Percentiles rank a stretch among this genome's conserved stretches.
Conservation (phyloP, 2,888 invertebrate species). For the Sesamia inferens region DNA sequence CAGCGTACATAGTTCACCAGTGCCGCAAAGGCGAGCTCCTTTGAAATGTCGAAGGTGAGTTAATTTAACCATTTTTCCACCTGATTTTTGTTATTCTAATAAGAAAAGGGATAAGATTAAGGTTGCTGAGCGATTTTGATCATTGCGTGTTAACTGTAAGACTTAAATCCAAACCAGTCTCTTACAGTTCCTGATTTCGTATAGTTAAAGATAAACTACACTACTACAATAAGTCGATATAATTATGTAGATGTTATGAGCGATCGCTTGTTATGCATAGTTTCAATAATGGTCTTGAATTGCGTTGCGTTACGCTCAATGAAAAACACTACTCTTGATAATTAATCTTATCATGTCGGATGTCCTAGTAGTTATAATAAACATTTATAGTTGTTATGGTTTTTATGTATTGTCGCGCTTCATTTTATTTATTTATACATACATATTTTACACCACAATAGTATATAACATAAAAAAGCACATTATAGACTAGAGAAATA, state of each 20-base stretch:
- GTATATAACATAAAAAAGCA: too few relatives aligned
- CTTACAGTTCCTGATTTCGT: not conserved
- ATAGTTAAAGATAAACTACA: not conserved
- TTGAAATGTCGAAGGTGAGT: constrained; percentile 91
- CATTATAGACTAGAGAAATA: too few relatives aligned
- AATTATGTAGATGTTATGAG: constrained; percentile 28
- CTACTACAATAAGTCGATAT: not conserved
- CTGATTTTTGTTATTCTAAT: constrained; percentile 2
- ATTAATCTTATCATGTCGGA: constrained; percentile 28
- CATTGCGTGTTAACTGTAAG: not conserved
- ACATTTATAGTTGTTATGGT: not conserved
- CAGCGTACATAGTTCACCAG: constrained; percentile 94
- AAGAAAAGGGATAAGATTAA: not conserved
- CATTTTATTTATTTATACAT: not conserved
- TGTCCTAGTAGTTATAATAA: not conserved
- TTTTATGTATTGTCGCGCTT: constrained; percentile 16
- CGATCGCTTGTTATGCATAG: constrained; percentile 8
- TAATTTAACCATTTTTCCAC: not conserved
- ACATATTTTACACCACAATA: not conserved
- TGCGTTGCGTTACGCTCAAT: not conserved
- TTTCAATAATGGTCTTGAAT: not conserved
- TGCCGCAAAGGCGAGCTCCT: constrained; percentile 91
- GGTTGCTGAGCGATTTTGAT: not conserved
- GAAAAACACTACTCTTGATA: not conserved
- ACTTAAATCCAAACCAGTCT: not conserved